Conservation (phyloP, 2,888 invertebrate genomes). For the Diploptera punctata region DNA sequence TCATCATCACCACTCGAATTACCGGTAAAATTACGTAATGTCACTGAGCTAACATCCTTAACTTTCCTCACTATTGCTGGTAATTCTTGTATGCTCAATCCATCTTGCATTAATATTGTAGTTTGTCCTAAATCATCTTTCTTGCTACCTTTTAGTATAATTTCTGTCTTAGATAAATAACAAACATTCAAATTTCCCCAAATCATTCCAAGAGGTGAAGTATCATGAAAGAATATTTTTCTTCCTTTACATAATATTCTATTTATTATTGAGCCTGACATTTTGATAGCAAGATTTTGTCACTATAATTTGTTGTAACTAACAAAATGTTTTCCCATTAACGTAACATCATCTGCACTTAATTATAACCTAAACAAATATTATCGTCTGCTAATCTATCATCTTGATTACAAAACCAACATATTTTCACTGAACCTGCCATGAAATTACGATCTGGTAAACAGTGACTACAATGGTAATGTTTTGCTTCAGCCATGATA, state of each 20-base stretch:
- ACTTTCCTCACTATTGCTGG: conserved; percentile 66
- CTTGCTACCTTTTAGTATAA: conserved; percentile 22
- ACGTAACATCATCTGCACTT: too few relatives aligned
- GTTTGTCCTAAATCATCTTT: conserved; percentile 52
- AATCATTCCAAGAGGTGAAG: neutral
- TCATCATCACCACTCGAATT: neutral
- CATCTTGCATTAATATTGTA: conserved; percentile 70
- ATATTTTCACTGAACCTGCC: too few relatives aligned
- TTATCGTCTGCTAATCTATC: too few relatives aligned
- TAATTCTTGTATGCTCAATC: conserved; percentile 70
- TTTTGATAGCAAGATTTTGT: too few relatives aligned
- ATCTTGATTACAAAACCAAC: too few relatives aligned
- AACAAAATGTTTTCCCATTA: too few relatives aligned
- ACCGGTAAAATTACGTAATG: conserved; percentile 27
- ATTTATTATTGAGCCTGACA: conserved; percentile 17
- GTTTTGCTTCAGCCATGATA: too few relatives aligned
- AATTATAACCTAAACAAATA: too few relatives aligned
- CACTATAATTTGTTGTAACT: too few relatives aligned
- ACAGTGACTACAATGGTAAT: too few relatives aligned
- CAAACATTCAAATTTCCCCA: conserved; percentile 2
- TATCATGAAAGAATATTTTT: neutral
- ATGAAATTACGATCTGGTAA: too few relatives aligned
- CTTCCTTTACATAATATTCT: conserved; percentile 15
- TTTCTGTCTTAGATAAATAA: conserved; percentile 9
- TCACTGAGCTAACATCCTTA: conserved; percentile 35